Evolutionary conservation across 1,140 invertebrate species (phyloP), one percentile per base, ranked within the genome.

Genomic region (Myzus persicae): DNA sequence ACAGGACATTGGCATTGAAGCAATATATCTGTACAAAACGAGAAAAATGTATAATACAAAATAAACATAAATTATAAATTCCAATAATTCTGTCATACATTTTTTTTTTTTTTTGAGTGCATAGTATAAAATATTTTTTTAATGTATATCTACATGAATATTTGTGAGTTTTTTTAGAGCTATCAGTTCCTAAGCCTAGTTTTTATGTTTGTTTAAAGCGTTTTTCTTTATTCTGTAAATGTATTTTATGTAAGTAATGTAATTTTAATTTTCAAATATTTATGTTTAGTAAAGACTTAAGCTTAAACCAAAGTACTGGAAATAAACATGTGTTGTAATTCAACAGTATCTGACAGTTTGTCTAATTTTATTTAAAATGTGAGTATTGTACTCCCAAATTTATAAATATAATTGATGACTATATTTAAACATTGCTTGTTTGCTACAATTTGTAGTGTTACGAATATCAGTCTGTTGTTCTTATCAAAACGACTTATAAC

Each of bases 311-410:
- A 90, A 90, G 31, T 42, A 59, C 26, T 67, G 14, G 24, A 67
- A 89, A 44, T 38, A 59, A 44, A 14, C 0, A 20, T 42, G 40
- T n/a, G 6, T 44, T 31, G 38, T 90, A 90, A 90, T 31, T 67
- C 38, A 59, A 40, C 22, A 90, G 31, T 59, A 31, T 59, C 6
- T 18, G 14, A 42, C 40, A 90, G 42, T 67, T 90, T 44, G 14
- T 67, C 38, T 67, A 90, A 67, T 67, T 90, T 90, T 90, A 54
- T 67, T 90, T 44, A n/a, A 67, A 90, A 90, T 67, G 20, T 42
- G 44, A n/a, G 42, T 90, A 90, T 67, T 67, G 51, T 67, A n/a
- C 51, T 90, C 67, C 24, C 38, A 90, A 59, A 59, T 42, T 67
- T 40, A 67, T 59, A 90, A 90, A 90, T 90, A 90, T 31, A 67